Percentiles rank a stretch among this genome's conserved stretches.
Evolutionary conservation across 2,888 invertebrate genomes (phyloP).

Genomic region (Diplazon laetatorius): DNA sequence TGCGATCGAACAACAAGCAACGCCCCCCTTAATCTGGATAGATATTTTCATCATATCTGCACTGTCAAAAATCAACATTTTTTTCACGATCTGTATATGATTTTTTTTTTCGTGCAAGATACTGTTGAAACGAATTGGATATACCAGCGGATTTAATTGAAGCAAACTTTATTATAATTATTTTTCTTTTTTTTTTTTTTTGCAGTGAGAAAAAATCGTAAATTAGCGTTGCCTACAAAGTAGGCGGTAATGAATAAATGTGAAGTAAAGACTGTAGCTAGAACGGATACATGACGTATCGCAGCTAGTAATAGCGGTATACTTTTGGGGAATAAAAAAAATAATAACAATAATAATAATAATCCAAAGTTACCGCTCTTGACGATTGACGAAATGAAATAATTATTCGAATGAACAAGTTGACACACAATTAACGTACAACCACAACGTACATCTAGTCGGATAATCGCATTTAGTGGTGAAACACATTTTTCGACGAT

Average conservation of each 20-base stretch:
- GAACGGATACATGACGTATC: constrained; percentile 32
- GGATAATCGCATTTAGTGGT: constrained; percentile 37
- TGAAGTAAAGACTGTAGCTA: constrained; percentile 54
- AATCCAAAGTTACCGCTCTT: no score
- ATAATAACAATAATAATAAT: no score
- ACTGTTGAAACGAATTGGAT: not conserved
- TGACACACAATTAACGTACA: constrained; percentile 49
- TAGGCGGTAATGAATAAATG: constrained; percentile 36
- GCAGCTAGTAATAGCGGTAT: constrained; percentile 35
- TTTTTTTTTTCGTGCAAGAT: not conserved
- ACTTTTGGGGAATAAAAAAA: no score
- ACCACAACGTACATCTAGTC: constrained; percentile 49
- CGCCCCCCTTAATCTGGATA: no score
- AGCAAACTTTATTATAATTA: no score
- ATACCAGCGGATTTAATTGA: not conserved
- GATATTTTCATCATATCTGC: constrained; percentile 29
- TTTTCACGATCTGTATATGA: not conserved
- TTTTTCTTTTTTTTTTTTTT: not conserved
- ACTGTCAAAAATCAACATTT: constrained; percentile 6
- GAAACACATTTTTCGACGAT: constrained; percentile 27
- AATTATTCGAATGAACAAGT: no score
- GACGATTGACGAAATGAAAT: not conserved
- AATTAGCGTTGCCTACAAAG: constrained; percentile 29
- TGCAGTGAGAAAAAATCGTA: constrained; percentile 11
- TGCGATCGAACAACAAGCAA: no score